Base-by-base conservation (phyloP, 2,888 invertebrate genomes). In the Diogma glabrata region DNA sequence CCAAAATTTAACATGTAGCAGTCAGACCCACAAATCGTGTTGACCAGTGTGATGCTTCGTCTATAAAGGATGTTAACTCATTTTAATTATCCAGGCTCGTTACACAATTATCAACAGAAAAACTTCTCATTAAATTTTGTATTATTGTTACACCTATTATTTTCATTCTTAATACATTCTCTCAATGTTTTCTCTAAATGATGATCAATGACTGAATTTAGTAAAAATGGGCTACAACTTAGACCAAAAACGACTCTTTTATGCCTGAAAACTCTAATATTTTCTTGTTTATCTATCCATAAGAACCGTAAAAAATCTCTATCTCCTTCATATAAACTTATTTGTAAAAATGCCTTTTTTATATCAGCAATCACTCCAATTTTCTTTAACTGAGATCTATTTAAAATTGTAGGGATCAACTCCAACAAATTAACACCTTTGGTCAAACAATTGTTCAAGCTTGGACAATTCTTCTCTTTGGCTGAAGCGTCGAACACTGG, bases 31-130 rank as follows among this genome's bases (percentile, higher is more conserved):
- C n/a, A n/a, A n/a, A n/a, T n/a, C n/a, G n/a, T n/a, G n/a, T n/a
- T n/a, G n/a, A n/a, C n/a, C n/a, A n/a, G n/a, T n/a, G n/a, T n/a
- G n/a, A n/a, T n/a, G n/a, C n/a, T n/a, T n/a, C n/a, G n/a, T n/a
- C n/a, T n/a, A n/a, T n/a, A n/a, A n/a, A n/a, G n/a, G n/a, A n/a
- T n/a, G n/a, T n/a, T n/a, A n/a, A n/a, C n/a, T n/a, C n/a, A n/a
- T n/a, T n/a, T n/a, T n/a, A n/a, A n/a, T n/a, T n/a, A n/a, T n/a
- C n/a, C n/a, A n/a, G n/a, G n/a, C 14, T 28, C 26, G 47, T 47
- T 10, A 47, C 47, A 47, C 47, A 47, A 10, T 47, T 47, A 17
- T 47, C 47, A 7, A 24, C 28, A 47, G 24, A 47, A 47, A 47
- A 47, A 28, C 28, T 17, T 4, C 16, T 47, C 12, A 47, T 9